Conservation (phyloP, 1,140 invertebrate species). For the Zaprionus tsacasi region DNA sequence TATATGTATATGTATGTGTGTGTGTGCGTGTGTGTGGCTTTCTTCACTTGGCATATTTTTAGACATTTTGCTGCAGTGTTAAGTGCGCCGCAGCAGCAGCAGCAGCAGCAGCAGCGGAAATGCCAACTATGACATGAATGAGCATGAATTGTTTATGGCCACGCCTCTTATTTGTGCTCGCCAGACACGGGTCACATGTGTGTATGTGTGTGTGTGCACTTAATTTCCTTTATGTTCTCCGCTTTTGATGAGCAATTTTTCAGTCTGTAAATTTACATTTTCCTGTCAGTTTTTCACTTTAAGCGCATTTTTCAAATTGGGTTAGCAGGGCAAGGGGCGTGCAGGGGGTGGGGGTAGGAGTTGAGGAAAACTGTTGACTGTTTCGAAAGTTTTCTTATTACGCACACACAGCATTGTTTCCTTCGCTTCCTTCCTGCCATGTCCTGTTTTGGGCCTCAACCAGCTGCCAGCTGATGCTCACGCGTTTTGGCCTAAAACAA, state of each 20-base stretch:
- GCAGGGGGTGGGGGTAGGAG: neutral
- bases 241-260: slow-evolving; percentile 50
- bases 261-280: slow-evolving; percentile 36
- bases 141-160: slow-evolving; percentile 60
- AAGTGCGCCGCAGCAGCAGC: slow-evolving; percentile 40
- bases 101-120: slow-evolving; percentile 38
- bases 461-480: slow-evolving; percentile 52
- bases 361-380: slow-evolving; percentile 41
- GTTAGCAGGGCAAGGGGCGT: slow-evolving; percentile 51
- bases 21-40: slow-evolving; percentile 8
- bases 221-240: slow-evolving; percentile 48
- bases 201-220: slow-evolving; percentile 17
- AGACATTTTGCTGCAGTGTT: slow-evolving; percentile 52
- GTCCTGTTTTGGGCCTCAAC: slow-evolving; percentile 14
- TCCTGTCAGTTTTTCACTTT: slow-evolving; percentile 64
- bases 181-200: neutral
- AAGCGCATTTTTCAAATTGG: slow-evolving; percentile 73
- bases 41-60: slow-evolving; percentile 51
- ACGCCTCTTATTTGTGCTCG: slow-evolving; percentile 39
- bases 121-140: slow-evolving; percentile 40
- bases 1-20: neutral
- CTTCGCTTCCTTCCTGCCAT: slow-evolving; percentile 61
- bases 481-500: slow-evolving; percentile 55
- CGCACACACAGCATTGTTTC: slow-evolving; percentile 31
- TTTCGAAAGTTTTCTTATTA: slow-evolving; percentile 64